These are phyloP conservation scores for Chromobotia macracanthus DNA, from an alignment of 2,797 vertebrate genomes.

Conservation along the genomic window DNA sequence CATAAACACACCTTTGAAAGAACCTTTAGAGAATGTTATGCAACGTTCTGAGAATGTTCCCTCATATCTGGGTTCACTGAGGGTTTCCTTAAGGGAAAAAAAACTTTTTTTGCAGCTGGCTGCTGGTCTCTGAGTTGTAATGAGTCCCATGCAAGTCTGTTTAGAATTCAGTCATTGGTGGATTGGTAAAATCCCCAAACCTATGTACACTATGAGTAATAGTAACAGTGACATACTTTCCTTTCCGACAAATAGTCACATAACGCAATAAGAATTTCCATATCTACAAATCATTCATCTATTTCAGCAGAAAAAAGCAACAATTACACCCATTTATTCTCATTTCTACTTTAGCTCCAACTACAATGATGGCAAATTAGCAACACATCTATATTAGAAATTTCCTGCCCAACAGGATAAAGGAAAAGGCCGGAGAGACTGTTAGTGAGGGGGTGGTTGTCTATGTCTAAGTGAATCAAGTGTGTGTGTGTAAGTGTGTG, in stretches of 20 bases:
- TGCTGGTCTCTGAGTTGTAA: no score
- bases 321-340: background rate
- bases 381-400: conserved; percentile 44
- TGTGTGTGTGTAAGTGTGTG: conserved; percentile 50
- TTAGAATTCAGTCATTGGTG: no score
- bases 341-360: conserved; percentile 12
- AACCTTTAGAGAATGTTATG: no score
- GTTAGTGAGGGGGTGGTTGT: conserved; percentile 7
- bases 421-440: conserved; percentile 47
- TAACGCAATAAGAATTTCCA: background rate
- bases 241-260: background rate
- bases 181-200: background rate
- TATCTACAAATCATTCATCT: background rate
- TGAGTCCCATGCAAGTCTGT: background rate
- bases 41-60: no score
- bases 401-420: conserved; percentile 52
- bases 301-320: background rate
- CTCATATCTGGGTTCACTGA: no score
- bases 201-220: background rate
- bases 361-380: conserved; percentile 45
- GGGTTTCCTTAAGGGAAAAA: no score
- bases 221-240: background rate
- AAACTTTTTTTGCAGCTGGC: no score
- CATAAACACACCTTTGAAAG: no score
- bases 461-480: conserved; percentile 47